A percentile compares a stretch with the other conserved stretches of the same genome.
Evolutionary conservation across 2,888 invertebrate species (phyloP).

Genomic region (Trachelus troglodyta): DNA sequence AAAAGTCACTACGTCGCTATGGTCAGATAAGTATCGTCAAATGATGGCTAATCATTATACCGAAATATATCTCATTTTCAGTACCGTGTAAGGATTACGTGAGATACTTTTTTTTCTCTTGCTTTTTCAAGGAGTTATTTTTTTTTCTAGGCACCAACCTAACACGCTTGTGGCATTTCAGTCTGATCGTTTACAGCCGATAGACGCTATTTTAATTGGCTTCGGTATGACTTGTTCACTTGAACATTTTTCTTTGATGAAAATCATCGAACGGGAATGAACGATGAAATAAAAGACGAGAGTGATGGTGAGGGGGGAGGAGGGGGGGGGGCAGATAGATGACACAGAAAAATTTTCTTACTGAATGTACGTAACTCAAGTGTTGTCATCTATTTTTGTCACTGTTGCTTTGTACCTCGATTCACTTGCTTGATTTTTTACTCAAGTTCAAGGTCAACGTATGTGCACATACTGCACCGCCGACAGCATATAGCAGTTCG

Average conservation of each 20-base stretch:
- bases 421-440: background rate
- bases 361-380: background rate
- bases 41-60: background rate
- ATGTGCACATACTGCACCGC: background rate
- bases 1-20: background rate
- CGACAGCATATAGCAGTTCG: background rate
- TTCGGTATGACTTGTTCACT: background rate
- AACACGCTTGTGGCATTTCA: background rate
- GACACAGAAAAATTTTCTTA: background rate
- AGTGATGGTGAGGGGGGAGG: too few species aligned
- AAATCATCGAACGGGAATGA: background rate
- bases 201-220: background rate
- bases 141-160: background rate
- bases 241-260: background rate
- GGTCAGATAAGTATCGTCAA: background rate
- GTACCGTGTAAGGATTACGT: background rate
- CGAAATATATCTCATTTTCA: background rate
- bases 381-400: background rate
- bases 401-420: background rate
- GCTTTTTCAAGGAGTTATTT: too few species aligned
- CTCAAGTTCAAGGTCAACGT: background rate
- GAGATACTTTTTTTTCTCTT: background rate
- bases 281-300: background rate
- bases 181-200: background rate
- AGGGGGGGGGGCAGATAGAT: too few species aligned